Conservation (phyloP, 2,113 vertebrate genomes). For the Tyrannus savana region DNA sequence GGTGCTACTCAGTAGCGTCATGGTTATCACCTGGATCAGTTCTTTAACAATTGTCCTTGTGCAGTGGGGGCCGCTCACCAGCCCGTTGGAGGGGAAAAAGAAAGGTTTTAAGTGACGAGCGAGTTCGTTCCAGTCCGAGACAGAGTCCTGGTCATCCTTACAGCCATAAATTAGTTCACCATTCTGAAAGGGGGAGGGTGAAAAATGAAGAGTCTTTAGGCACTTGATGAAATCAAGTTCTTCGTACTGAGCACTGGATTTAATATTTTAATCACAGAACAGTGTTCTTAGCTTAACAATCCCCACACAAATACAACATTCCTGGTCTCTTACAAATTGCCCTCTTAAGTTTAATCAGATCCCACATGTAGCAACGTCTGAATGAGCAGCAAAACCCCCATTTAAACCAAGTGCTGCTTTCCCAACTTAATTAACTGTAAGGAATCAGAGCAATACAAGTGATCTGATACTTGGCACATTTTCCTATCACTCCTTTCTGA, state of each 20-base stretch:
- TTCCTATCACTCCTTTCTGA: not conserved
- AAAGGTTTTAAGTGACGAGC: slow-evolving; percentile 90
- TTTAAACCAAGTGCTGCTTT: not conserved
- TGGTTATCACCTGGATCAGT: slow-evolving; percentile 88
- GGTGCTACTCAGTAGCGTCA: slow-evolving; percentile 81
- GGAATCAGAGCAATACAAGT: not conserved
- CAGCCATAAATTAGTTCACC: slow-evolving; percentile 94
- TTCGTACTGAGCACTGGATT: not conserved
- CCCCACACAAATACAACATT: not conserved
- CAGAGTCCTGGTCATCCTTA: slow-evolving; percentile 83
- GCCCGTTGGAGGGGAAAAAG: slow-evolving; percentile 85
- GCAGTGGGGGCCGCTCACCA: slow-evolving; percentile 81
- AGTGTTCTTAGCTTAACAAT: not conserved
- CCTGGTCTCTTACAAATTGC: not conserved
- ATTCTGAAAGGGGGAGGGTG: slow-evolving; percentile 73
- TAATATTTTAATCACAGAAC: not conserved
- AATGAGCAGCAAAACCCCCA: not conserved
- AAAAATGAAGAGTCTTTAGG: not conserved
- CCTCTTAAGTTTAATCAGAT: not conserved
- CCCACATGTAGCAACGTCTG: not conserved
- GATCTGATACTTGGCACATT: not conserved
- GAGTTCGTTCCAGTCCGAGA: slow-evolving; percentile 84
- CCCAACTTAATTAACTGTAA: not conserved
- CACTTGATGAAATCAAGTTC: not conserved
- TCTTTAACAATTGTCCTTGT: slow-evolving; percentile 86